Conservation (phyloP, 1,140 invertebrate genomes). For the Drosophila yakuba region DNA sequence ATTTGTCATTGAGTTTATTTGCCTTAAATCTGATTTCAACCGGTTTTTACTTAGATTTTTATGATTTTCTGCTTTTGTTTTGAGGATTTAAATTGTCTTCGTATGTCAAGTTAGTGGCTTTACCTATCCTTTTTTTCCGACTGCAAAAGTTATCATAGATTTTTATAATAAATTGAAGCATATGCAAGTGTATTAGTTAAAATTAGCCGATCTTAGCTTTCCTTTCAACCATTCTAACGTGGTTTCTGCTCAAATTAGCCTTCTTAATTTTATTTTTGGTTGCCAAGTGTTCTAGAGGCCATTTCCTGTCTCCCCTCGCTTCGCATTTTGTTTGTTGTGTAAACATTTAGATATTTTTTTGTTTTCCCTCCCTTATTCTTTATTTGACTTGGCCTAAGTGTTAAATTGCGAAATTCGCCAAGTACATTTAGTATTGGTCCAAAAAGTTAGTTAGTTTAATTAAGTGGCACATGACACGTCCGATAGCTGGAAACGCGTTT, state of each 20-base stretch:
- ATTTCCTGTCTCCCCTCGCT: constrained; percentile 13
- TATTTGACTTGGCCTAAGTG: constrained; percentile 43
- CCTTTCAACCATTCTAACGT: constrained; percentile 16
- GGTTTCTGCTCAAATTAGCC: constrained; percentile 53
- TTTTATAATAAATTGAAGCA: no score
- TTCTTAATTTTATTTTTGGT: constrained; percentile 18
- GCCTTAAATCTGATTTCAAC: not conserved
- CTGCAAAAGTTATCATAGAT: no score
- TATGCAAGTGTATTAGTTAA: not conserved
- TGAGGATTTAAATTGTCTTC: not conserved
- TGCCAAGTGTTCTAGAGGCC: constrained; percentile 49
- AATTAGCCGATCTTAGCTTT: constrained; percentile 15
- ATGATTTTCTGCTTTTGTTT: not conserved
- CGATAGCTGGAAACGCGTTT: constrained; percentile 29
- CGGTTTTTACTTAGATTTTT: not conserved
- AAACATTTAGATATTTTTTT: constrained; percentile 57
- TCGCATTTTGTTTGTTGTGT: constrained; percentile 61
- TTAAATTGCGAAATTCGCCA: constrained; percentile 58
- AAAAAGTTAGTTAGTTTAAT: constrained; percentile 44
- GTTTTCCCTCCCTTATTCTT: constrained; percentile 15
- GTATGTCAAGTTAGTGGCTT: no score
- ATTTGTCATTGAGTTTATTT: not conserved
- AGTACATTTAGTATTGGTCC: not conserved
- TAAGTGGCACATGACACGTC: constrained; percentile 50
- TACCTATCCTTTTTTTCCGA: no score